phyloP scores from a whole-genome alignment of 2,113 vertebrate species.

The Nothobranchius kuhntae region DNA sequence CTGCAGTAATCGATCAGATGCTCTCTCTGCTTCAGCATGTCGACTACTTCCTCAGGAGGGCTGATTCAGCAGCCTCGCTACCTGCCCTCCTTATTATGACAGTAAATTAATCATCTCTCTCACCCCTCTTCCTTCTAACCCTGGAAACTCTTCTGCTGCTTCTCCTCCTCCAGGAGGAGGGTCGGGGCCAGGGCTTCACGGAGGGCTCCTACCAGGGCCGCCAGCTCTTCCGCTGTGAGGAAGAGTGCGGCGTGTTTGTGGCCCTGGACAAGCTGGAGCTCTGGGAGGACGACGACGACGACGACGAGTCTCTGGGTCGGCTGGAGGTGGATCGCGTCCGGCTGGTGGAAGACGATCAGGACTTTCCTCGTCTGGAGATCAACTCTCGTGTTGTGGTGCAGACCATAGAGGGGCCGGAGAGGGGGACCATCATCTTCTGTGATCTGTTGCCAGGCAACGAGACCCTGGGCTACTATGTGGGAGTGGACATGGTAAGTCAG shows the following conservation, averaged over 20 bases:
- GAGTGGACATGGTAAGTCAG: slow-evolving; percentile 95
- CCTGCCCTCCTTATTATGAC: slow-evolving; percentile 38
- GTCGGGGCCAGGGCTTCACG: slow-evolving; percentile 94
- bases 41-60: slow-evolving; percentile 31
- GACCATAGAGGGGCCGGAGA: slow-evolving; percentile 90
- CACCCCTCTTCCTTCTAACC: slow-evolving; percentile 17
- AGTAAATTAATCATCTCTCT: slow-evolving; percentile 37
- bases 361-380: slow-evolving; percentile 90
- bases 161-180: slow-evolving; percentile 87
- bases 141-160: slow-evolving; percentile 13
- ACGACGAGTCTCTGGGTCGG: slow-evolving; percentile 79
- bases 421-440: slow-evolving; percentile 97
- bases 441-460: slow-evolving; percentile 95
- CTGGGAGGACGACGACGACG: slow-evolving; percentile 83
- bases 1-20: slow-evolving; percentile 60
- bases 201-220: slow-evolving; percentile 96
- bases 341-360: slow-evolving; percentile 86
- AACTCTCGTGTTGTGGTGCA: slow-evolving; percentile 96
- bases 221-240: slow-evolving; percentile 95
- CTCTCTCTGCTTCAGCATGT: slow-evolving; percentile 31
- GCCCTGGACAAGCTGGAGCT: slow-evolving; percentile 96
- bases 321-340: slow-evolving; percentile 87
- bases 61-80: slow-evolving; percentile 44
- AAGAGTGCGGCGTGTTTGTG: slow-evolving; percentile 97
- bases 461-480: slow-evolving; percentile 94